Percentiles rank a stretch among this genome's conserved stretches.
Conservation (phyloP, 64 coral and sea anemone species). For the Stylophora pistillata region DNA sequence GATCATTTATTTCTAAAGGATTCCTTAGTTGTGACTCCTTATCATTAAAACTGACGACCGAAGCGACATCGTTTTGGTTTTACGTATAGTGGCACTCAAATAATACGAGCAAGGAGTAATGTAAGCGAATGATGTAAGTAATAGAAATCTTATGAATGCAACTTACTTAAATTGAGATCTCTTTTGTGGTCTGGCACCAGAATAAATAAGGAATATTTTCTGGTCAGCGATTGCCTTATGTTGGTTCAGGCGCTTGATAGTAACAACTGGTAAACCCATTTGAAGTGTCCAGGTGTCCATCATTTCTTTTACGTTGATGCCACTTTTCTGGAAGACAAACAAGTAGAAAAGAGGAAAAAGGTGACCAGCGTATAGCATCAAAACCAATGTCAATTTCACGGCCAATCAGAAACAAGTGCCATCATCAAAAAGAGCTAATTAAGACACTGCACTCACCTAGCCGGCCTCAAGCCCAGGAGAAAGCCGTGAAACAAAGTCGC, state of each 20-base stretch:
- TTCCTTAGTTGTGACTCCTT: no score
- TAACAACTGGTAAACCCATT: slow-evolving; percentile 63
- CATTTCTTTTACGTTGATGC: slow-evolving; percentile 51
- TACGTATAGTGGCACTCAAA: neutral
- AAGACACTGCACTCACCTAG: no score
- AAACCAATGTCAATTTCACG: no score
- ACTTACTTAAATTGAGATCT: slow-evolving; percentile 51
- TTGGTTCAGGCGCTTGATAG: slow-evolving; percentile 18
- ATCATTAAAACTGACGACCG: no score
- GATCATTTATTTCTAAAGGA: no score
- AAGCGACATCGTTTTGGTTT: no score
- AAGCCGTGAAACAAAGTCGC: no score
- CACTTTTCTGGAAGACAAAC: neutral
- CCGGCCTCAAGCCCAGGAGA: no score
- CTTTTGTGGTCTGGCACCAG: slow-evolving; percentile 14
- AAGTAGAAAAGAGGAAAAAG: neutral
- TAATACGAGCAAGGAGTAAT: neutral
- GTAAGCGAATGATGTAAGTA: no score
- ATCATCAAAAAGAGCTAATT: no score
- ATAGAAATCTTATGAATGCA: neutral
- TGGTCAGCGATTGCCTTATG: slow-evolving; percentile 28
- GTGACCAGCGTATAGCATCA: no score
- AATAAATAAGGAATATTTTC: slow-evolving; percentile 36
- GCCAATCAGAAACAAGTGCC: no score
- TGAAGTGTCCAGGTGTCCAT: slow-evolving; percentile 70